phyloP scores from a whole-genome alignment of 2,888 invertebrate species.

The Dynastes maya region DNA sequence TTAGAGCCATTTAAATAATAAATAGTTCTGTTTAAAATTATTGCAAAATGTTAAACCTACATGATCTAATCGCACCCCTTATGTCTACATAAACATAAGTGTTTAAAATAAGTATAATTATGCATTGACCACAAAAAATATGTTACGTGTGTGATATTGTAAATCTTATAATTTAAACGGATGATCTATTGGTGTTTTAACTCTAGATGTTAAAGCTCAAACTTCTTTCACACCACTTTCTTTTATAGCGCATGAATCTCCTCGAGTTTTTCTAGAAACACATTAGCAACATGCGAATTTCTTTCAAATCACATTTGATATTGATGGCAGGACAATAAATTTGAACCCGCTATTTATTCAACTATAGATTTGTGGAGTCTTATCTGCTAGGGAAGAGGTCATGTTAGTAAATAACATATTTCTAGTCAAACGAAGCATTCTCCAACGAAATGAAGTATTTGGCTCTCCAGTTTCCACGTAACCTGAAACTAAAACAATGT shows the following conservation, averaged over 20 bases:
- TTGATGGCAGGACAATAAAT: constrained; percentile 6
- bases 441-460: constrained; percentile 60
- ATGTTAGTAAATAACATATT: constrained; percentile 73
- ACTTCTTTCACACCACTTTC: constrained; percentile 83
- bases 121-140: too few species aligned
- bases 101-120: too few species aligned
- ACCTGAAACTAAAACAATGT: constrained; percentile 73
- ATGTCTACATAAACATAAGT: too few species aligned
- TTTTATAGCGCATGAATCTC: constrained; percentile 87
- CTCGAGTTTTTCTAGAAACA: constrained; percentile 81
- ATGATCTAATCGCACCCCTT: too few species aligned
- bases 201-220: constrained; percentile 70
- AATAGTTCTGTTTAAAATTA: too few species aligned
- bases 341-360: constrained; percentile 58
- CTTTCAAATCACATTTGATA: too few species aligned
- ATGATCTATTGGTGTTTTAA: constrained; percentile 54
- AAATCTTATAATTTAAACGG: constrained; percentile 35
- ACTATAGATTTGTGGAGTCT: constrained; percentile 61
- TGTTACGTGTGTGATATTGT: neutral
- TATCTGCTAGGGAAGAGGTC: constrained; percentile 55
- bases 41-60: too few species aligned
- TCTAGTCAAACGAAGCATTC: constrained; percentile 81
- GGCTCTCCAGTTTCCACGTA: constrained; percentile 77
- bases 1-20: too few species aligned
- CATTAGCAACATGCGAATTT: constrained; percentile 62